Evolutionary conservation across 2,888 invertebrate species (phyloP).

Genomic region (Rhyacophila evoluta): DNA sequence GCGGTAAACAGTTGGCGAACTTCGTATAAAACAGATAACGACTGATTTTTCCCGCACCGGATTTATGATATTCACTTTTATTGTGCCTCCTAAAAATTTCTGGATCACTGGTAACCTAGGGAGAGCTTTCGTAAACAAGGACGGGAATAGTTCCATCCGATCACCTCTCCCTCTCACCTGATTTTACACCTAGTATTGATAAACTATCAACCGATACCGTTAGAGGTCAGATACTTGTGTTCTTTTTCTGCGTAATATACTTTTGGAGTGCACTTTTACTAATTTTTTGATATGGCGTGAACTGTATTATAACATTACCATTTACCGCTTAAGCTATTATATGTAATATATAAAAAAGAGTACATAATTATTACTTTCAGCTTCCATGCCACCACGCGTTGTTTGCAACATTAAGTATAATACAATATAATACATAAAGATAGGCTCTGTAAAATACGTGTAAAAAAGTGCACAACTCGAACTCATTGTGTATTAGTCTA

Average conservation of each 20-base stretch:
- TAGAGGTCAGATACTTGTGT: background rate
- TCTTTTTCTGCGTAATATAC: background rate
- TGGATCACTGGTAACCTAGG: background rate
- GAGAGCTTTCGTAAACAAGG: conserved; percentile 23
- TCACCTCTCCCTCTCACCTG: background rate
- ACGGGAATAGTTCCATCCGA: background rate
- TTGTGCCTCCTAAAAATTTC: background rate
- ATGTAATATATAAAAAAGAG: too few species aligned
- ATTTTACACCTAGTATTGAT: conserved; percentile 28
- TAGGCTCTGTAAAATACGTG: too few species aligned
- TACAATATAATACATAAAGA: too few species aligned
- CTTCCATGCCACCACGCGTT: too few species aligned
- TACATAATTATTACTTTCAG: too few species aligned
- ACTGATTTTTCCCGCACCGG: background rate
- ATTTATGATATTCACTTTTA: conserved; percentile 12
- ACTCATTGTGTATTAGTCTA: too few species aligned
- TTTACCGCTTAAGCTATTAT: too few species aligned
- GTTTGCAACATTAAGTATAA: too few species aligned
- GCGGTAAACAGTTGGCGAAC: background rate
- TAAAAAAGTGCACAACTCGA: too few species aligned
- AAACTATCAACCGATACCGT: conserved; percentile 36
- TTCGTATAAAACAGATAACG: conserved; percentile 4
- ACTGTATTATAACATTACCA: too few species aligned
- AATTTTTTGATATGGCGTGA: too few species aligned
- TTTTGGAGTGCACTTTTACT: too few species aligned